Percentiles rank a stretch among this genome's conserved stretches.
Evolutionary conservation across 2,797 vertebrate species (phyloP).

Genomic region (Pteropus rufus): DNA sequence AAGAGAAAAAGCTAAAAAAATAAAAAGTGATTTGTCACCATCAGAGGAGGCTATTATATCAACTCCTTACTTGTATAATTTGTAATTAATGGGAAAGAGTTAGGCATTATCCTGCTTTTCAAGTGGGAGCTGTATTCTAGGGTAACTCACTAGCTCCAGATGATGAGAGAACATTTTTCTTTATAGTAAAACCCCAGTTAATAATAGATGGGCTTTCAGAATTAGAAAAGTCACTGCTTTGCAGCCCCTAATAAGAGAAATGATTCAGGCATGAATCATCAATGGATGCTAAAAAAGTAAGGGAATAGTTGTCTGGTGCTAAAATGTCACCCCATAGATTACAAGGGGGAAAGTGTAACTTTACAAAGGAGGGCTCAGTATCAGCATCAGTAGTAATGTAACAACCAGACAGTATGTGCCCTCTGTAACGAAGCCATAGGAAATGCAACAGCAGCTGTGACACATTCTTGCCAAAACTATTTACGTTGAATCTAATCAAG

Average conservation of each 20-base stretch:
- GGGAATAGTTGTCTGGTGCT: not conserved
- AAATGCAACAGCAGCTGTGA: not conserved
- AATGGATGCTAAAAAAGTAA: not conserved
- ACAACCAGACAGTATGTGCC: not conserved
- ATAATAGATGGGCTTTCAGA: not conserved
- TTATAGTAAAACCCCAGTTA: not conserved
- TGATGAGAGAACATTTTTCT: not conserved
- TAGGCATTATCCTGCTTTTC: not conserved
- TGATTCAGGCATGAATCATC: not conserved
- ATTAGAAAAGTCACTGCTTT: not conserved
- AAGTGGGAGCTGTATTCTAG: not conserved
- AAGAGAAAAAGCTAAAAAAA: not conserved
- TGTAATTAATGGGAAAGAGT: constrained; percentile 1
- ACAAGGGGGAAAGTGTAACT: not conserved
- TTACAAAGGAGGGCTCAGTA: not conserved
- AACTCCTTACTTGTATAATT: not conserved
- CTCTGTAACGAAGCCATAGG: not conserved
- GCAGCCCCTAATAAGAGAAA: not conserved
- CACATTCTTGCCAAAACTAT: not conserved
- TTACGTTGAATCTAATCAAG: not conserved
- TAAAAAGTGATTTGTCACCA: not conserved
- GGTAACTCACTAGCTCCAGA: not conserved
- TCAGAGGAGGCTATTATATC: not conserved
- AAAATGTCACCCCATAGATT: not conserved
- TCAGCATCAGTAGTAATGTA: not conserved